phyloP scores from a whole-genome alignment of 2,888 invertebrate genomes.

The Minunthozetes semirufus region DNA sequence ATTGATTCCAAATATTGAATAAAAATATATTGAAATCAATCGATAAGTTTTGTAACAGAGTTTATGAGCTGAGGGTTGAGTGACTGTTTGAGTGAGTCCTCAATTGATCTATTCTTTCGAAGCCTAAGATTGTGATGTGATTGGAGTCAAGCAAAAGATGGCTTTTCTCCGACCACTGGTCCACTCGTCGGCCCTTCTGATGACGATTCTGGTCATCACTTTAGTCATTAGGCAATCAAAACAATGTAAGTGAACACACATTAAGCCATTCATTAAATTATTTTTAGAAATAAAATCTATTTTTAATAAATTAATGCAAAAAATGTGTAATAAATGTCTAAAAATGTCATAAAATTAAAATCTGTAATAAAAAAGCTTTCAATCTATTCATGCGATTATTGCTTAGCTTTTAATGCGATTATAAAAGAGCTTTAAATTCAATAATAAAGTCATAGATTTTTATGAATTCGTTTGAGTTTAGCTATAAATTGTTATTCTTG shows the following conservation, averaged over 20 bases:
- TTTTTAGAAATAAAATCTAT: too few relatives aligned
- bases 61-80: background rate
- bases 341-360: too few relatives aligned
- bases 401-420: too few relatives aligned
- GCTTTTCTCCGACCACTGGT: background rate
- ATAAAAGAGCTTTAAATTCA: too few relatives aligned
- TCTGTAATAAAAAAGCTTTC: too few relatives aligned
- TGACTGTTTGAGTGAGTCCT: background rate
- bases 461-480: too few relatives aligned
- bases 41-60: background rate
- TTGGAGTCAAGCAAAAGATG: constrained; percentile 9
- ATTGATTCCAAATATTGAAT: background rate
- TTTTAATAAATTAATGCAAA: too few relatives aligned
- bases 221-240: background rate
- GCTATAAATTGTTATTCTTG: too few relatives aligned
- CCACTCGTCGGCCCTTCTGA: background rate
- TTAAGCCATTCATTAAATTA: too few relatives aligned
- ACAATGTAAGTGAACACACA: background rate
- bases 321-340: too few relatives aligned
- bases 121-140: background rate
- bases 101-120: background rate
- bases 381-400: too few relatives aligned
- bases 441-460: too few relatives aligned
- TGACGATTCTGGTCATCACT: background rate
- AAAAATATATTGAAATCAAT: background rate